A percentile compares a stretch with the other conserved stretches of the same genome.
Conservation (phyloP, 2,888 invertebrate genomes). For the Cheilosia pagana region DNA sequence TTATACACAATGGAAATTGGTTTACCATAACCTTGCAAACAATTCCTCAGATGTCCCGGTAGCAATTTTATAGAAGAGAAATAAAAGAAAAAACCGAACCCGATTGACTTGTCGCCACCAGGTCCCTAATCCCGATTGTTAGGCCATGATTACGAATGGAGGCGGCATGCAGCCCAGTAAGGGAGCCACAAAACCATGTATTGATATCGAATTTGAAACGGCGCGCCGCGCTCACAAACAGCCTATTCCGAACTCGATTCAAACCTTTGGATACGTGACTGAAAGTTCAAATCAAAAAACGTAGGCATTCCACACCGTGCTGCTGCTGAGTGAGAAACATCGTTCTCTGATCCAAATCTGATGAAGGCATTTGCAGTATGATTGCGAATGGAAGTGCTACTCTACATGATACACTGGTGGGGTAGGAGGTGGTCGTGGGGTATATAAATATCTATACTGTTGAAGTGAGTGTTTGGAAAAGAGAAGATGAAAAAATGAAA, state of each 20-base stretch:
- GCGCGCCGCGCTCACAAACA: conserved; percentile 20
- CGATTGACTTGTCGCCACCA: conserved; percentile 71
- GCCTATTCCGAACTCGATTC: conserved; percentile 28
- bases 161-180: conserved; percentile 17
- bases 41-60: conserved; percentile 19
- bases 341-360: conserved; percentile 70
- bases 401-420: conserved; percentile 47
- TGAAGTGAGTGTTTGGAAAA: conserved; percentile 5
- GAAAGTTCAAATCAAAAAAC: conserved; percentile 65
- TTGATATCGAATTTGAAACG: conserved; percentile 62
- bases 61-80: conserved; percentile 35
- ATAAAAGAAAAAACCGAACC: conserved; percentile 11
- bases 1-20: conserved; percentile 55
- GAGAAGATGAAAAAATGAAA: background rate
- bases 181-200: conserved; percentile 22
- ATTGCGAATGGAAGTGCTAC: conserved; percentile 60
- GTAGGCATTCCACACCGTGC: background rate
- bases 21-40: conserved; percentile 37
- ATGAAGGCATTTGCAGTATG: conserved; percentile 73
- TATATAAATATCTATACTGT: background rate
- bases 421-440: background rate
- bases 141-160: conserved; percentile 61
- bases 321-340: conserved; percentile 24
- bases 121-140: conserved; percentile 58
- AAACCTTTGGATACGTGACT: conserved; percentile 62